Evolutionary conservation across 2,888 invertebrate species (phyloP), one percentile per base, ranked within the genome.

Genomic region (Deilephila porcellus): DNA sequence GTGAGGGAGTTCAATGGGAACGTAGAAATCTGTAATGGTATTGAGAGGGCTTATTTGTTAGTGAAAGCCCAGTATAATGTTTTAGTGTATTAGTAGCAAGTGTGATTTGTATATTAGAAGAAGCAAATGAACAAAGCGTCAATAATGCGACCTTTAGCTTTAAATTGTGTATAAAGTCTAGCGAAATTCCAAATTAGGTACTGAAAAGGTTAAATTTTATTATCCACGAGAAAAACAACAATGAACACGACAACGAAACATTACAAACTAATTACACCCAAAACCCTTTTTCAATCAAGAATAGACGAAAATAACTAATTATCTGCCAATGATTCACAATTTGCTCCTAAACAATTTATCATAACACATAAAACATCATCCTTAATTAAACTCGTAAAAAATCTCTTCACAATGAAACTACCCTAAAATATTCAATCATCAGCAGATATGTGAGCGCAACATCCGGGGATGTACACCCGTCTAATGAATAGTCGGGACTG

Each of bases 401-500:
- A 67, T 53, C 73, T 76, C 75, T 75, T 67, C 60, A 70, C 71
- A 77, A 76, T 74, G 74, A 75, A 77, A 74, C 77, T 85, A 83
- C 85, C 83, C 89, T 90, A 81, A 82, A 77, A 84, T 82, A 86
- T 87, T 88, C 88, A 88, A 88, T 89, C 88, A 85, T 77, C 84
- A 81, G 80, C 76, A 85, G 88, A 90, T 90, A 87, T 87, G 85
- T 78, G 82, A 78, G 80, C 76, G 76, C 79, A 74, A 79, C 86
- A 88, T 90, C 89, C 89, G 89, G 82, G 82, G 70, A 52, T 52
- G 83, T 82, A 82, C 76, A 17, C 84, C 83, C 82, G 83, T 84
- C 85, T 86, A 88, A 89, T 86, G 83, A 84, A 85, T 79, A 81
- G 80, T 70, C 62, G 70, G 29, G 53, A 52, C 25, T 14, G 45